Evolutionary conservation across 2,888 invertebrate species (phyloP), one percentile per base, ranked within the genome.

Genomic region (Melikaiella ostensackeni): DNA sequence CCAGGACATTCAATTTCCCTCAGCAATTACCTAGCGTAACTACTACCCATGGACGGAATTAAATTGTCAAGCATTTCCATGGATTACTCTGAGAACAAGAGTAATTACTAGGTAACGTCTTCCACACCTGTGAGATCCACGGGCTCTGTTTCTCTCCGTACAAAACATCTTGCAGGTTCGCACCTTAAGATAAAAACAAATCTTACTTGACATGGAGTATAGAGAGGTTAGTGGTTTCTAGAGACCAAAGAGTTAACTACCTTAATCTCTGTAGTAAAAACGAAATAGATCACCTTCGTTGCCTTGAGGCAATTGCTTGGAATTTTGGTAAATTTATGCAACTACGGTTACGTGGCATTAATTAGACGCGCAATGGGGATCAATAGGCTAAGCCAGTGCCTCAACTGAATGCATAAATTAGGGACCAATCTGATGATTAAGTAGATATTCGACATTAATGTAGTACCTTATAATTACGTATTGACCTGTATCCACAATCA

Each of bases 1-100:
- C 66, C 19, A 66, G 30, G 7, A 66, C 27, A 66, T 66, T 66
- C 66, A 46, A 66, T 66, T 66, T 66, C 66, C 66, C 30, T 66
- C 46, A 24, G 66, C 42, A 66, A 66, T 66, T 66, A 46, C 66
- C 21, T 66, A 46, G 46, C 46, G 8, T 66, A 66, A 66, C 66
- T 66, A 27, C 66, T 46, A 46, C 19, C 64, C 66, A 66, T 3
- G 30, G 27, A 42, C 4, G 46, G 30, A 27, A 66, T 66, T 66
- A 66, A 66, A 66, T 46, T 66, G 66, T 46, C 46, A 27, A 66
- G 42, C 19, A 16, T 27, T 66, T 66, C 66, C 66, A 46, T 46
- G 66, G 42, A 66, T 66, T 46, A 66, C 46, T 66, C 46, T 19
- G 16, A 66, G 46, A 66, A 66, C 46, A 46, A 46, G 66, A 46